phyloP scores from a whole-genome alignment of 92 coral and sea anemone genomes.

The Porites evermanni region DNA sequence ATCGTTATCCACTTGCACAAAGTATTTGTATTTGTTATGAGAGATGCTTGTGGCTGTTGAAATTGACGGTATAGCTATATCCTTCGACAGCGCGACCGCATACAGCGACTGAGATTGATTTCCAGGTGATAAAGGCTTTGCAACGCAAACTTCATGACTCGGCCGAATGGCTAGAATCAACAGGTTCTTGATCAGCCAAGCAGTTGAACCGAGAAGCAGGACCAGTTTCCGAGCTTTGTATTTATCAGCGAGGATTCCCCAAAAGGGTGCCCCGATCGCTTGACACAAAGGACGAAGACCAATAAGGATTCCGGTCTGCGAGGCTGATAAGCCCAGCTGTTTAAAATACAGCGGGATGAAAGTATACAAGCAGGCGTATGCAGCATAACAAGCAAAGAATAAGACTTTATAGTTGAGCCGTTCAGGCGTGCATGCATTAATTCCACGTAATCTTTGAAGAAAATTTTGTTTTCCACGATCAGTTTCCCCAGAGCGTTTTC shows the following conservation, averaged over 20 bases:
- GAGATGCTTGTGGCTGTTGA: background rate
- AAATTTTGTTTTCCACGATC: background rate
- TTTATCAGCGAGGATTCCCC: conserved; percentile 47
- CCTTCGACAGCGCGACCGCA: background rate
- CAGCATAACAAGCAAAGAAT: conserved; percentile 62
- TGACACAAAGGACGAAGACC: conserved; percentile 62
- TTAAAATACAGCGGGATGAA: conserved; percentile 70
- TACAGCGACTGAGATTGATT: background rate
- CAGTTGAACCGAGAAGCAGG: conserved; percentile 24
- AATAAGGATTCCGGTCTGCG: conserved; percentile 57
- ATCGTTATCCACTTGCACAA: conserved; percentile 16
- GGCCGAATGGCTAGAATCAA: conserved; percentile 22
- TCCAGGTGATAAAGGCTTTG: background rate
- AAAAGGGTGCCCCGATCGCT: conserved; percentile 59
- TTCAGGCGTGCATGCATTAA: conserved; percentile 17
- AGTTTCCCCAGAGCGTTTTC: conserved; percentile 4
- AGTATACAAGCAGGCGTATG: conserved; percentile 44
- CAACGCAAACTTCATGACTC: conserved; percentile 7
- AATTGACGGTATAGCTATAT: background rate
- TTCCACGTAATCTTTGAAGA: conserved; percentile 2
- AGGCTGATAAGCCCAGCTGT: conserved; percentile 69
- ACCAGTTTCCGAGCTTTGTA: conserved; percentile 27
- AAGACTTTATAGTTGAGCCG: conserved; percentile 48
- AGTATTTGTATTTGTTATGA: conserved; percentile 7
- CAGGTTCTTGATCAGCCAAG: conserved; percentile 29